Evolutionary conservation across 2,113 vertebrate species (phyloP).

Genomic region (Carollia perspicillata): DNA sequence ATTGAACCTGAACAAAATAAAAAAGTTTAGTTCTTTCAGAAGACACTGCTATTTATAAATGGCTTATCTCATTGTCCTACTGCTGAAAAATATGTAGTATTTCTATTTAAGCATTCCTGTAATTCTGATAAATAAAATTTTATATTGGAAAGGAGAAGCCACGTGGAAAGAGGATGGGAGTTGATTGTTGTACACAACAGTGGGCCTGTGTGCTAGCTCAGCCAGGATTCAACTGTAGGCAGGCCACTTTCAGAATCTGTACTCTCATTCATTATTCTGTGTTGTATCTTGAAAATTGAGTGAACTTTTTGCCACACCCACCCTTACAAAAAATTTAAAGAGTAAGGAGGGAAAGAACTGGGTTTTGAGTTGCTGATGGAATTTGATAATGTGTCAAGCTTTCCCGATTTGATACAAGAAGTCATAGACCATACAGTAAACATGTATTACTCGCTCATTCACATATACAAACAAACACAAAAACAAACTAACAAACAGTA

Average conservation of each 20-base stretch:
- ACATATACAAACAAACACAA: neutral
- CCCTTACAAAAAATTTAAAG: neutral
- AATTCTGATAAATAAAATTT: neutral
- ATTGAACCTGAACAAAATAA: constrained; percentile 6
- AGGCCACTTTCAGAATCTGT: neutral
- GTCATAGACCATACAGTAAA: neutral
- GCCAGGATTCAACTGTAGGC: neutral
- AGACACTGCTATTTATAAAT: constrained; percentile 18
- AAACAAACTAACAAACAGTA: neutral
- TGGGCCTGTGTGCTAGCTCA: neutral
- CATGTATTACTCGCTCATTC: neutral
- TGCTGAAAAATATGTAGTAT: neutral
- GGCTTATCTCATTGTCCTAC: neutral
- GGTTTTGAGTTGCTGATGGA: neutral
- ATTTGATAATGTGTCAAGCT: neutral
- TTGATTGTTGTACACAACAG: neutral
- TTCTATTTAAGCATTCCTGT: neutral
- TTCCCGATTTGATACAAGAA: neutral
- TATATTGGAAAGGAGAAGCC: neutral
- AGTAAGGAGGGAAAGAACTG: neutral
- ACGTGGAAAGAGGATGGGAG: neutral
- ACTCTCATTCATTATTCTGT: neutral
- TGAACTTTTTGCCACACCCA: neutral
- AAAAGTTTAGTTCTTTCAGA: neutral
- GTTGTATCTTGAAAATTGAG: neutral